These are phyloP conservation scores for Brachyhypopomus occidentalis DNA, from an alignment of 2,113 vertebrate genomes.

Conservation along the genomic window DNA sequence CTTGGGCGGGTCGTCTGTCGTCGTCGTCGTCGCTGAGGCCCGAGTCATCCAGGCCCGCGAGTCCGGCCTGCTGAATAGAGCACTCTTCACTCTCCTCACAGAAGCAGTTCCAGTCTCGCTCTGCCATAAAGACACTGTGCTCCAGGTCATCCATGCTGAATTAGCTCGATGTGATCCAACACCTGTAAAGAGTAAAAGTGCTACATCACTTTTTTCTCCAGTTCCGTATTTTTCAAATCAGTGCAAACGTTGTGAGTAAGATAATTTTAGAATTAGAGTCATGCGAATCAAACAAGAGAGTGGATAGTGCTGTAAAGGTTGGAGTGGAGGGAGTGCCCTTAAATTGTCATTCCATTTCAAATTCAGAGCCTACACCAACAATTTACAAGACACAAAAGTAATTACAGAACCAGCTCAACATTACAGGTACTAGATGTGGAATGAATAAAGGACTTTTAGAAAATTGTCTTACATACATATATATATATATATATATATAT, in stretches of 20 bases:
- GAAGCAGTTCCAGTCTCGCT: slow-evolving; percentile 88
- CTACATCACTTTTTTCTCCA: neutral
- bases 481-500: too few species aligned
- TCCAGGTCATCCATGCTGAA: slow-evolving; percentile 89
- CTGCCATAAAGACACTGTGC: slow-evolving; percentile 88
- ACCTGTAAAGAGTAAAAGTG: slow-evolving; percentile 56
- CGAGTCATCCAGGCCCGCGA: slow-evolving; percentile 82
- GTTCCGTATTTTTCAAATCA: neutral
- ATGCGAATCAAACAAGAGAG: neutral
- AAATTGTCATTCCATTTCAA: neutral
- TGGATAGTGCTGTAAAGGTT: neutral
- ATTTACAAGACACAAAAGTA: neutral
- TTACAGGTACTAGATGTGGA: neutral
- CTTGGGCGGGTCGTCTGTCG: slow-evolving; percentile 63
- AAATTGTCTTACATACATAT: too few species aligned
- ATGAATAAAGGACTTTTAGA: too few species aligned
- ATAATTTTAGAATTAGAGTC: neutral
- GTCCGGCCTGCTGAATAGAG: slow-evolving; percentile 69
- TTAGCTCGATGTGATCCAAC: slow-evolving; percentile 49
- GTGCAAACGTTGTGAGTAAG: neutral
- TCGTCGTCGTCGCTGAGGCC: slow-evolving; percentile 84
- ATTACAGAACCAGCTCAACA: neutral
- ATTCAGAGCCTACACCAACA: too few species aligned
- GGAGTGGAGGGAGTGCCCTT: neutral
- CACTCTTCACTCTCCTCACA: slow-evolving; percentile 82